These are phyloP conservation scores for Zaprionus africanus DNA, from an alignment of 1,140 invertebrate species.

Conservation along the genomic window DNA sequence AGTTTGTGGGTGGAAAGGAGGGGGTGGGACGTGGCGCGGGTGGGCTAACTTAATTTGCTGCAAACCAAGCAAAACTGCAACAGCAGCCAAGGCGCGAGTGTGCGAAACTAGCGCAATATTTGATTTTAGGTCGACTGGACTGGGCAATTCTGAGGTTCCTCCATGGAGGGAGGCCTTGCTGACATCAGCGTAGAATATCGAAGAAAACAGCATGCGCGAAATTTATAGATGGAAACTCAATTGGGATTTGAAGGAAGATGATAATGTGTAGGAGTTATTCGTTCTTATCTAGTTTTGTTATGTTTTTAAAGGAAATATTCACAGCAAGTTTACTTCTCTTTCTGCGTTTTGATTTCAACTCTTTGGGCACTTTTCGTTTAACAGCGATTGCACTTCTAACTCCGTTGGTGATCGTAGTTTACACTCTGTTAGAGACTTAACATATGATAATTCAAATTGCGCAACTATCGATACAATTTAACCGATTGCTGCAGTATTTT, in stretches of 20 bases:
- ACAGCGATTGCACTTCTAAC: background rate
- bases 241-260: no score
- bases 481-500: background rate
- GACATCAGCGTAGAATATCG: slow-evolving; percentile 59
- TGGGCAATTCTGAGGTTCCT: background rate
- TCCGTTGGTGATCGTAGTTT: background rate
- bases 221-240: background rate
- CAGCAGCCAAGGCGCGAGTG: slow-evolving; percentile 55
- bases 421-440: background rate
- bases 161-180: slow-evolving; percentile 12
- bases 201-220: slow-evolving; percentile 35
- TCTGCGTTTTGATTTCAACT: background rate
- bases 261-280: no score
- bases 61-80: slow-evolving; percentile 80
- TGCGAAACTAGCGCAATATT: slow-evolving; percentile 39
- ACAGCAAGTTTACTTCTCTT: background rate
- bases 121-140: slow-evolving; percentile 25
- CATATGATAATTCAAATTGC: background rate
- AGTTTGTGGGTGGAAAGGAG: background rate
- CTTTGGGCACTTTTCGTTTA: background rate
- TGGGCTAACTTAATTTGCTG: slow-evolving; percentile 75
- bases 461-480: background rate
- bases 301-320: background rate
- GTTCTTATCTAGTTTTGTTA: background rate
- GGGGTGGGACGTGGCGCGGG: background rate